phyloP scores from a whole-genome alignment of 2,888 invertebrate genomes.

The Atrina japonica region DNA sequence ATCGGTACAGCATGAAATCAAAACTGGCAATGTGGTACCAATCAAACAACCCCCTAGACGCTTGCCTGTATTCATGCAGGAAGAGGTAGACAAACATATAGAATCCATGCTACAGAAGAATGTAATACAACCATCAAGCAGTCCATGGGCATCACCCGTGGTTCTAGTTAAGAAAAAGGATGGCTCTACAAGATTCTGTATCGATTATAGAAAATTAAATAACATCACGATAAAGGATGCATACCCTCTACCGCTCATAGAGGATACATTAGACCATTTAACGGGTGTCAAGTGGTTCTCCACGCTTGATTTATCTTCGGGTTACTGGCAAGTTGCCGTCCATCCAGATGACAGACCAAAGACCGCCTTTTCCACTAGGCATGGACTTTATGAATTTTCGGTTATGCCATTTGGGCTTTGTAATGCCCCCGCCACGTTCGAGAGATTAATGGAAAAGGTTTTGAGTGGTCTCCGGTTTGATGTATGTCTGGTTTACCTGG shows the following conservation, averaged over 20 bases:
- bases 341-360: conserved; percentile 12
- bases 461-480: conserved; percentile 17
- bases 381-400: conserved; percentile 20
- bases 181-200: conserved; percentile 30
- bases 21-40: conserved; percentile 27
- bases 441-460: neutral
- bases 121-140: conserved; percentile 27
- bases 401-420: too few relatives aligned
- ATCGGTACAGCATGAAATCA: conserved; percentile 13
- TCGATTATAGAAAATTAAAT: conserved; percentile 19
- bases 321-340: conserved; percentile 14
- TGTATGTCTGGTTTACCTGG: conserved; percentile 25
- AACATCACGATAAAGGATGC: conserved; percentile 8
- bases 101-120: conserved; percentile 28
- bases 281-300: conserved; percentile 10
- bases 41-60: conserved; percentile 33
- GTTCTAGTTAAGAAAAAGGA: conserved; percentile 43
- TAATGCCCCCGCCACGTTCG: too few relatives aligned
- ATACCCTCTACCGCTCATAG: conserved; percentile 18
- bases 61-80: conserved; percentile 19
- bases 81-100: conserved; percentile 27
- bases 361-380: conserved; percentile 18
- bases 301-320: too few relatives aligned
- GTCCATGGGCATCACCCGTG: conserved; percentile 35
- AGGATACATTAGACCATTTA: conserved; percentile 7